Percentiles rank a stretch among this genome's conserved stretches.
phyloP scores from a whole-genome alignment of 2,113 vertebrate species.

The Chaetodon auriga region DNA sequence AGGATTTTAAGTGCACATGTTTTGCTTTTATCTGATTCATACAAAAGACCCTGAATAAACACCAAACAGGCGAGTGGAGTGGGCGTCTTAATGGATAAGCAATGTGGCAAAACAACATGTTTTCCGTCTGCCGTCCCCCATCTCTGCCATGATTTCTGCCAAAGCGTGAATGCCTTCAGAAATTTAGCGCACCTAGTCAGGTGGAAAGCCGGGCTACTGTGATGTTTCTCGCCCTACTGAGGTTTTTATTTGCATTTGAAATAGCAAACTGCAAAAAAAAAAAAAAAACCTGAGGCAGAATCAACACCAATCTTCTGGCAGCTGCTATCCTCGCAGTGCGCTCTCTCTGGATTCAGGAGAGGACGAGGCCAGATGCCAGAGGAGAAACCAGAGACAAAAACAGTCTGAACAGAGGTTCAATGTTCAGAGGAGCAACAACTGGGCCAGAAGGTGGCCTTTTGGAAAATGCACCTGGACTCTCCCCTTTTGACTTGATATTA shows the following conservation, averaged over 20 bases:
- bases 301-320: constrained; percentile 38
- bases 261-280: constrained; percentile 10
- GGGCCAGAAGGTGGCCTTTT: constrained; percentile 1
- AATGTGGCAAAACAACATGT: not conserved
- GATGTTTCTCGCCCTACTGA: not conserved
- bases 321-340: constrained; percentile 23
- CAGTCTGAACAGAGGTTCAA: not conserved
- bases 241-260: constrained; percentile 32
- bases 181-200: not conserved
- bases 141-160: not conserved
- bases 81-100: constrained; percentile 29
- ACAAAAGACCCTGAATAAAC: constrained; percentile 1
- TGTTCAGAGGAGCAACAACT: constrained; percentile 10
- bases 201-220: not conserved
- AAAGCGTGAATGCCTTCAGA: constrained; percentile 4
- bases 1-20: not conserved
- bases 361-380: constrained; percentile 31
- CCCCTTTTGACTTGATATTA: not conserved
- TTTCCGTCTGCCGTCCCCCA: not conserved
- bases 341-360: constrained; percentile 24
- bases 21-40: constrained; percentile 8
- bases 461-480: constrained; percentile 15
- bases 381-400: constrained; percentile 20
- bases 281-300: constrained; percentile 32
- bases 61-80: not conserved